Percentiles rank a stretch among this genome's conserved stretches.
Evolutionary conservation across 2,797 vertebrate genomes (phyloP).

Genomic region (Sebastes paucispinis): DNA sequence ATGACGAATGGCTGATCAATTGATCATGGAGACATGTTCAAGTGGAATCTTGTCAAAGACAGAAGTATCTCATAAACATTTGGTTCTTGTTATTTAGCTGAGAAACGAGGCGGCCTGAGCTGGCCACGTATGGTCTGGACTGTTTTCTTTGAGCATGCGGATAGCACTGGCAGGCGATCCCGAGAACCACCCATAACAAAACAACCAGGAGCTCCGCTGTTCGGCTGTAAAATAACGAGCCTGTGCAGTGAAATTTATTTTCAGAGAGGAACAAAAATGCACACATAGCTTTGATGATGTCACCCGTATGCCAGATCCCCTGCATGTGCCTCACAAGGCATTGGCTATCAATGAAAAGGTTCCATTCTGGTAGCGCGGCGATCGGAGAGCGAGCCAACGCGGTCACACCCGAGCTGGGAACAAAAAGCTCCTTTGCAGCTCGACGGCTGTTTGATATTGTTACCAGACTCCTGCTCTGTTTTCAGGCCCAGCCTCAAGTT

Average conservation of each 20-base stretch:
- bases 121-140: constrained; percentile 42
- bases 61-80: constrained; percentile 68
- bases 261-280: constrained; percentile 54
- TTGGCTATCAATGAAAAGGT: constrained; percentile 55
- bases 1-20: constrained; percentile 63
- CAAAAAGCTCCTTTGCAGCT: constrained; percentile 56
- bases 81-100: constrained; percentile 67
- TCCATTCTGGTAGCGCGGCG: constrained; percentile 52
- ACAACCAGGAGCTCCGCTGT: constrained; percentile 58
- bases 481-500: constrained; percentile 48
- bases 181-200: constrained; percentile 65
- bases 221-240: constrained; percentile 36
- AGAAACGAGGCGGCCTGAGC: constrained; percentile 32
- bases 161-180: constrained; percentile 54
- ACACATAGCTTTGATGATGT: constrained; percentile 68
- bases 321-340: constrained; percentile 33
- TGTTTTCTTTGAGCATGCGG: constrained; percentile 43
- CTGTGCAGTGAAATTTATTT: constrained; percentile 56
- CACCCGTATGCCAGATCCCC: constrained; percentile 58
- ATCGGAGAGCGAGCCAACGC: constrained; percentile 42
- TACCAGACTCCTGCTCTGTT: constrained; percentile 78
- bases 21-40: constrained; percentile 57
- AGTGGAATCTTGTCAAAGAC: constrained; percentile 50
- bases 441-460: constrained; percentile 76
- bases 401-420: constrained; percentile 63